These are phyloP conservation scores for Aphrophora alni DNA, from an alignment of 2,888 invertebrate genomes.

Conservation along the genomic window DNA sequence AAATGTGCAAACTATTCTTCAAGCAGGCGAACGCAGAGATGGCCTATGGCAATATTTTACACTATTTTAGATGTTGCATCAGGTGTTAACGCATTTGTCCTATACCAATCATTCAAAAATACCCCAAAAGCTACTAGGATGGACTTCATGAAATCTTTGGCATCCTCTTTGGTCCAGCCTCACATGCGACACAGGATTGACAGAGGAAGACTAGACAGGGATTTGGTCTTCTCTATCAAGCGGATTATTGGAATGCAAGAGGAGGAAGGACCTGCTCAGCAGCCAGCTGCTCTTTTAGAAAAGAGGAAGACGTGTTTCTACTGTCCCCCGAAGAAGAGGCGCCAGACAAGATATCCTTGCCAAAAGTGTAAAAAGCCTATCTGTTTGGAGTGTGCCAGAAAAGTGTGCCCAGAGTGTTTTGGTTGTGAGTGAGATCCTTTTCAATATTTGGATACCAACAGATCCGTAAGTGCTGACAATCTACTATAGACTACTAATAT, in stretches of 20 bases:
- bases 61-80: constrained; percentile 36
- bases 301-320: constrained; percentile 18
- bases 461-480: too few relatives aligned
- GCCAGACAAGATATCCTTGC: constrained; percentile 21
- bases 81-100: constrained; percentile 27
- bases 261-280: neutral
- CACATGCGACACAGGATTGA: constrained; percentile 17
- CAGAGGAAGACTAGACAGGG: neutral
- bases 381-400: constrained; percentile 23
- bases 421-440: neutral
- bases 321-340: constrained; percentile 13
- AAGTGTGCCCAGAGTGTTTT: constrained; percentile 12
- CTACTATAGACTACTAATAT: too few relatives aligned
- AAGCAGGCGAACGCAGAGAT: constrained; percentile 34
- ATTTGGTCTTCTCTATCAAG: neutral
- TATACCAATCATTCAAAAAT: constrained; percentile 14
- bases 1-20: constrained; percentile 37
- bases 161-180: neutral
- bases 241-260: too few relatives aligned
- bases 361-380: constrained; percentile 15
- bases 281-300: neutral
- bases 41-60: constrained; percentile 41
- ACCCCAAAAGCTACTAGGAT: constrained; percentile 7
- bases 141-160: constrained; percentile 20
- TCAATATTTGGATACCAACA: neutral